Evolutionary conservation across 2,113 vertebrate species (phyloP).

Genomic region (Ramphastos sulfuratus): DNA sequence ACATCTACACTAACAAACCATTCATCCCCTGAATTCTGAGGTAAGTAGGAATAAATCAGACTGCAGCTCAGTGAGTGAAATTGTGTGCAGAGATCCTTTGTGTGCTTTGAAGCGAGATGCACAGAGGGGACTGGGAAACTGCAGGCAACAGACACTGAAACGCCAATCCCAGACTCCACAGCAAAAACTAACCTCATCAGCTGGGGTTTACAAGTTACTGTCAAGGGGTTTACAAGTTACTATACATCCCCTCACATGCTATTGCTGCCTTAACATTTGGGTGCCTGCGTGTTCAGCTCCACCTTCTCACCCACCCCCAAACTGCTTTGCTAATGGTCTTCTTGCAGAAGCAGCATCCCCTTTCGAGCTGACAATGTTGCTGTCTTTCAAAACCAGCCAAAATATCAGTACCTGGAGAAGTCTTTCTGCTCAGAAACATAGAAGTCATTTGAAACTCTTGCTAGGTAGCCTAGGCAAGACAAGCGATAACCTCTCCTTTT

Average conservation of each 20-base stretch:
- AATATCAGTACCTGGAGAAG: background rate
- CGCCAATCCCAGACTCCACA: fast-evolving
- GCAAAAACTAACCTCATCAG: fast-evolving
- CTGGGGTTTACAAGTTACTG: background rate
- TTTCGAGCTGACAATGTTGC: background rate
- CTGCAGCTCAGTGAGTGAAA: background rate
- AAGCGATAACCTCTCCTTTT: background rate
- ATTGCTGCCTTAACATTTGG: background rate
- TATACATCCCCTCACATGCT: background rate
- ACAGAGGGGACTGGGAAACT: background rate
- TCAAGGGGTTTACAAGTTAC: background rate
- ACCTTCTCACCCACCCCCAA: background rate
- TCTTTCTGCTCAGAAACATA: background rate
- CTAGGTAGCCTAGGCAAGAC: background rate
- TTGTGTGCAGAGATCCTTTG: background rate
- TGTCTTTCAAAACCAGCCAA: background rate
- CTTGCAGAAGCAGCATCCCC: background rate
- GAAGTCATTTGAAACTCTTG: background rate
- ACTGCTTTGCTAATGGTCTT: background rate
- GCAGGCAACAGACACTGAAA: background rate
- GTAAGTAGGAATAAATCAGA: background rate
- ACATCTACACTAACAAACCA: background rate
- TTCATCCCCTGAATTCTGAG: background rate
- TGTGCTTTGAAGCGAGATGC: background rate
- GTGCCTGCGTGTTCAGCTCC: background rate